Percentiles rank a stretch among this genome's conserved stretches.
phyloP scores from a whole-genome alignment of 2,113 vertebrate genomes.

The Ramphastos sulfuratus region DNA sequence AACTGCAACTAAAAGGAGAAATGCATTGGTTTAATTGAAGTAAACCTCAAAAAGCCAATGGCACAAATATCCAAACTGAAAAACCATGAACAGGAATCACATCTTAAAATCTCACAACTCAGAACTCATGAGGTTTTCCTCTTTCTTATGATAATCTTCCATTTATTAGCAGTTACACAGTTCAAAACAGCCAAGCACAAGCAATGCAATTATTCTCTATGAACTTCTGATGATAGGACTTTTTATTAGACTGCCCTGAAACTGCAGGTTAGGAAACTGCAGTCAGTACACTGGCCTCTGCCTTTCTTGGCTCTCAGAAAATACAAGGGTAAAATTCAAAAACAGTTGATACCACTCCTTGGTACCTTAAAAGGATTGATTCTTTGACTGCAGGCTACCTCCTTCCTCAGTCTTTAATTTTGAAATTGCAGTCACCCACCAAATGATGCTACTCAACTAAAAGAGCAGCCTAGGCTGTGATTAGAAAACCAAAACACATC shows the following conservation, averaged over 20 bases:
- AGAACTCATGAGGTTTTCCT: not conserved
- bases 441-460: not conserved
- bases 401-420: not conserved
- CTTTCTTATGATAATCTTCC: not conserved
- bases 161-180: not conserved
- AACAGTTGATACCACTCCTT: not conserved
- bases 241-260: not conserved
- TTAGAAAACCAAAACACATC: not conserved
- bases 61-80: not conserved
- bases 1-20: not conserved
- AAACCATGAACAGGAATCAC: not conserved
- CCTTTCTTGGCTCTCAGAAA: not conserved
- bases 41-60: not conserved
- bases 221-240: not conserved
- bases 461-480: not conserved
- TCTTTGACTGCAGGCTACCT: not conserved
- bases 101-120: not conserved
- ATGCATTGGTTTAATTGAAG: not conserved
- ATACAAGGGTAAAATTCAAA: not conserved
- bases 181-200: not conserved
- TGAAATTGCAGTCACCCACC: not conserved
- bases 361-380: not conserved
- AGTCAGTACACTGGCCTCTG: not conserved
- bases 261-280: not conserved
- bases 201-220: not conserved